Conservation (phyloP, 1,140 invertebrate genomes). For the Cyclargus thomasi region DNA sequence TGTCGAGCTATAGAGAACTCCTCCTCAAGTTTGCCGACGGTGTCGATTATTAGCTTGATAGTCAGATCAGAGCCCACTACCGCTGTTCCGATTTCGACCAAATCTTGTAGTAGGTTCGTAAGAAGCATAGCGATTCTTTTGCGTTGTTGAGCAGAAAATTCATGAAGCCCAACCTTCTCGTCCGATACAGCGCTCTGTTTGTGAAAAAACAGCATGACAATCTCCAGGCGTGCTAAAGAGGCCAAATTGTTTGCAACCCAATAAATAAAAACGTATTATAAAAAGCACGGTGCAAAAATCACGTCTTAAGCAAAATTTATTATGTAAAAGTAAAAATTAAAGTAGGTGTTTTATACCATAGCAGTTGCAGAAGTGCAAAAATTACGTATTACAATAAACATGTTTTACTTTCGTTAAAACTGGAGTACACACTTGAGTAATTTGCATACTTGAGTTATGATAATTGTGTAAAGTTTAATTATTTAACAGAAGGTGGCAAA, state of each 20-base stretch:
- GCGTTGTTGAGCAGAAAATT: constrained; percentile 4
- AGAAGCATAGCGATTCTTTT: constrained; percentile 5
- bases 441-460: background rate
- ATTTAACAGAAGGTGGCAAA: background rate
- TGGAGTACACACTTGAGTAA: constrained; percentile 2
- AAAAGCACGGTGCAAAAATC: background rate
- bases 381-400: background rate
- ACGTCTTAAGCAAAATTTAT: no score
- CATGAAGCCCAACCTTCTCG: background rate
- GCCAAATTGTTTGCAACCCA: background rate
- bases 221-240: background rate
- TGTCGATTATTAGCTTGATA: background rate
- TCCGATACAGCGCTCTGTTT: background rate
- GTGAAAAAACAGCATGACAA: background rate
- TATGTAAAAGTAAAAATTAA: background rate
- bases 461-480: background rate
- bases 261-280: background rate
- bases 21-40: background rate
- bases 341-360: background rate
- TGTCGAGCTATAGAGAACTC: constrained; percentile 8
- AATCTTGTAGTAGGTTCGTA: constrained; percentile 5
- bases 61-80: background rate
- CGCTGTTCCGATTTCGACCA: constrained; percentile 5
- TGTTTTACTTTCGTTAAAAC: background rate
- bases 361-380: background rate